These are phyloP conservation scores for Zaprionus bogoriensis DNA, from an alignment of 2,888 invertebrate genomes.

Conservation along the genomic window DNA sequence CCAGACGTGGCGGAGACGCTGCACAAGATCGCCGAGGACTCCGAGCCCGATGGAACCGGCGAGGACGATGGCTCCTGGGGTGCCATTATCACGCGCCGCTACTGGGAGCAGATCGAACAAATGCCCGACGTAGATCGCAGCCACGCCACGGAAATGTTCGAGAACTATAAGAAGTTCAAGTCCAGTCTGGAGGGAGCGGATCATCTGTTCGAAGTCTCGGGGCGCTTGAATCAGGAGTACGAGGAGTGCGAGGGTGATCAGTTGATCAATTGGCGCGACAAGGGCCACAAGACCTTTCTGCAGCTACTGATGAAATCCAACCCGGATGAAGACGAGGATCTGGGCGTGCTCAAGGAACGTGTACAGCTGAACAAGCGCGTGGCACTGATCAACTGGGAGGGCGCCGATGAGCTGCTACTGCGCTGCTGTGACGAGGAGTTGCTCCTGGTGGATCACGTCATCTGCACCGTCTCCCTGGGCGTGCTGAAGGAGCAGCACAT, in stretches of 20 bases:
- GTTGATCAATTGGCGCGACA: slow-evolving; percentile 88
- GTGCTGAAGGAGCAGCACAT: slow-evolving; percentile 84
- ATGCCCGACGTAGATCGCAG: slow-evolving; percentile 71
- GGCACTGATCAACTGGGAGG: slow-evolving; percentile 55
- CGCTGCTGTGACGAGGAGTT: slow-evolving; percentile 81
- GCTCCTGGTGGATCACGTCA: slow-evolving; percentile 84
- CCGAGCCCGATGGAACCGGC: slow-evolving; percentile 2
- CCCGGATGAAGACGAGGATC: slow-evolving; percentile 37
- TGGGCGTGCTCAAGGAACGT: slow-evolving; percentile 75
- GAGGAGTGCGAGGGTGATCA: slow-evolving; percentile 88
- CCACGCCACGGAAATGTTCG: slow-evolving; percentile 84
- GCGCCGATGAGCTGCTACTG: slow-evolving; percentile 32
- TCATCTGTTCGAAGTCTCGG: slow-evolving; percentile 87
- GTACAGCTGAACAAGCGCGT: slow-evolving; percentile 69
- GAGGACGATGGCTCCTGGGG: slow-evolving; percentile 76
- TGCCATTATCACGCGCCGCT: slow-evolving; percentile 71
- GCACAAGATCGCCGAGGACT: neutral
- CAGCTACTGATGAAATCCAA: slow-evolving; percentile 85
- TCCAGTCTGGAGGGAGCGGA: slow-evolving; percentile 85
- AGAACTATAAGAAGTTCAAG: slow-evolving; percentile 84
- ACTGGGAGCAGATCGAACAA: slow-evolving; percentile 56
- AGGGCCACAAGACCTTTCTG: slow-evolving; percentile 87
- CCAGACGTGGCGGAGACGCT: slow-evolving; percentile 62
- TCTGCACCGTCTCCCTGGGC: slow-evolving; percentile 86
- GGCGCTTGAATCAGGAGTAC: slow-evolving; percentile 85